Percentiles rank a stretch among this genome's conserved stretches.
Conservation (phyloP, 1,140 invertebrate genomes). For the Spodoptera frugiperda region DNA sequence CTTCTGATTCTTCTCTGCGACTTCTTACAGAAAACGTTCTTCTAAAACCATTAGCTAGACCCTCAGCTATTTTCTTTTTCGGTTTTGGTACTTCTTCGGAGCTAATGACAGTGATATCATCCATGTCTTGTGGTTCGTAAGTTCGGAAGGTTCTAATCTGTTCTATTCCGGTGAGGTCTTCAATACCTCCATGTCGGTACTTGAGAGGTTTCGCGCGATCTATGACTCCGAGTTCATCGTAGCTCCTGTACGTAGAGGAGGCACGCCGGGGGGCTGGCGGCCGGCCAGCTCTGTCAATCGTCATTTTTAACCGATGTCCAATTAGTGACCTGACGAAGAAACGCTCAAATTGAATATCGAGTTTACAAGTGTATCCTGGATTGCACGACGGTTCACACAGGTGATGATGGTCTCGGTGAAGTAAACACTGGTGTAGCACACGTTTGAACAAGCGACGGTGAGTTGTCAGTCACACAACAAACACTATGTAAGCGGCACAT, state of each 20-base stretch:
- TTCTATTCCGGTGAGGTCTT: constrained; percentile 76
- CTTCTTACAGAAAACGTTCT: constrained; percentile 80
- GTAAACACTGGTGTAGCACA: constrained; percentile 32
- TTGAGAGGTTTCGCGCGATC: constrained; percentile 72
- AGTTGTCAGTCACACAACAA: constrained; percentile 36
- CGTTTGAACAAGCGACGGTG: constrained; percentile 23
- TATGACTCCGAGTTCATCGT: constrained; percentile 80
- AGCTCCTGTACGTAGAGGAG: constrained; percentile 86
- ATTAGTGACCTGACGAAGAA: constrained; percentile 76
- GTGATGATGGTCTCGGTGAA: constrained; percentile 22
- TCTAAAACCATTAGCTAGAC: constrained; percentile 75
- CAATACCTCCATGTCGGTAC: constrained; percentile 74
- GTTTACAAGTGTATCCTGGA: constrained; percentile 60
- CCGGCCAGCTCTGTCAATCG: constrained; percentile 76
- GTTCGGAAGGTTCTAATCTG: constrained; percentile 61
- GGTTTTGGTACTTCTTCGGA: constrained; percentile 82
- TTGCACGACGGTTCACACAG: constrained; percentile 59
- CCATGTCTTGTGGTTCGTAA: constrained; percentile 69
- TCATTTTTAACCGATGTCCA: constrained; percentile 71
- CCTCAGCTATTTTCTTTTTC: constrained; percentile 79
- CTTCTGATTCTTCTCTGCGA: constrained; percentile 72
- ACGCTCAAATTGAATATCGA: constrained; percentile 51
- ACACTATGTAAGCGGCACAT: constrained; percentile 33
- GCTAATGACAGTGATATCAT: constrained; percentile 84
- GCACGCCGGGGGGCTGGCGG: constrained; percentile 76